These are phyloP conservation scores for Mormyrus lacerda DNA, from an alignment of 2,113 vertebrate genomes.

Conservation along the genomic window DNA sequence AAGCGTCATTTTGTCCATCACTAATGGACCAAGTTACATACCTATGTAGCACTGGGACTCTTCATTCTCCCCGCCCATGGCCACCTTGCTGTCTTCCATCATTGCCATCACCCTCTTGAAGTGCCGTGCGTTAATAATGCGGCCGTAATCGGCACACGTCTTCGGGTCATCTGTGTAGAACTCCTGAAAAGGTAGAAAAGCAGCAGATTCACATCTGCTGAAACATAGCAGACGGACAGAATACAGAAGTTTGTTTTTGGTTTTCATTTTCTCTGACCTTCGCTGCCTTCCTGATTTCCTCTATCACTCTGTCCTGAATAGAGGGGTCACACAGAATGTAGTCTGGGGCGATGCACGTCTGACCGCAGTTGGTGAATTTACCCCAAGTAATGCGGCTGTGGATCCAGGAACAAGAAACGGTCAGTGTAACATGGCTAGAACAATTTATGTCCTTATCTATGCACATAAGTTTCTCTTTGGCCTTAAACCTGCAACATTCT, in stretches of 20 bases:
- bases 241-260: neutral
- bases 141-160: slow-evolving; percentile 75
- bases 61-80: slow-evolving; percentile 71
- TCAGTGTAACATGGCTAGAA: neutral
- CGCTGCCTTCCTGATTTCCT: slow-evolving; percentile 59
- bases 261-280: neutral
- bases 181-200: slow-evolving; percentile 56
- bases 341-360: slow-evolving; percentile 89
- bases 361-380: slow-evolving; percentile 85
- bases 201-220: neutral
- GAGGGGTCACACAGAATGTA: slow-evolving; percentile 82
- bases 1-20: neutral
- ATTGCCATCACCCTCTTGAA: slow-evolving; percentile 73
- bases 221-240: neutral
- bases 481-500: slow-evolving; percentile 5
- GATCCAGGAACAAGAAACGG: neutral
- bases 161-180: slow-evolving; percentile 85
- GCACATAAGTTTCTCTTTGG: neutral
- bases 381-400: slow-evolving; percentile 81
- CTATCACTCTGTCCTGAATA: slow-evolving; percentile 71
- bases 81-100: slow-evolving; percentile 70
- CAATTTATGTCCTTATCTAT: neutral
- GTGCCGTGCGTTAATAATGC: slow-evolving; percentile 80
- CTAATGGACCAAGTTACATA: slow-evolving; percentile 35
- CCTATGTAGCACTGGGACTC: slow-evolving; percentile 81